Conservation (phyloP, 2,888 invertebrate genomes). For the Torymus texanus region DNA sequence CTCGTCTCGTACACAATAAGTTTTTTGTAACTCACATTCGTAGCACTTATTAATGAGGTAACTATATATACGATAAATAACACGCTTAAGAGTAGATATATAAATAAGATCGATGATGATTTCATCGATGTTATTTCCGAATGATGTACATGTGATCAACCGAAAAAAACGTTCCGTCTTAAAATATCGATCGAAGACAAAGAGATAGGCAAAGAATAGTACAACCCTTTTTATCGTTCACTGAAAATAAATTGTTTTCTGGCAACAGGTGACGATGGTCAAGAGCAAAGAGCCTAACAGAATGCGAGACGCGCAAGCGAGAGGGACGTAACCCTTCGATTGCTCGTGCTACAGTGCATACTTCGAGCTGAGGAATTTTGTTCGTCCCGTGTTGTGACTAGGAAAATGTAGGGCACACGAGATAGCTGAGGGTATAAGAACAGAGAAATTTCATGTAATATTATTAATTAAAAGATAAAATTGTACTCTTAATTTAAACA, state of each 20-base stretch:
- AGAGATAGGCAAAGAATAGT: constrained; percentile 36
- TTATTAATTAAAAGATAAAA: no score
- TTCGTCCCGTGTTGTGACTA: not conserved
- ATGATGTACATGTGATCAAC: not conserved
- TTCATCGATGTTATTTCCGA: no score
- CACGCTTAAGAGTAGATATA: no score
- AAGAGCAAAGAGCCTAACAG: constrained; percentile 70
- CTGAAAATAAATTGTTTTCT: constrained; percentile 62
- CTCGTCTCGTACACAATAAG: no score
- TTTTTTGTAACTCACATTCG: no score
- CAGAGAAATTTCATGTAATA: no score
- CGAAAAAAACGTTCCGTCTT: not conserved
- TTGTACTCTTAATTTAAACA: no score
- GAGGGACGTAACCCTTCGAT: constrained; percentile 33
- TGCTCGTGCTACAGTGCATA: not conserved
- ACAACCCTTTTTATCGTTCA: constrained; percentile 26
- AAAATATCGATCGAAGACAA: constrained; percentile 32
- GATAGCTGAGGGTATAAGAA: not conserved
- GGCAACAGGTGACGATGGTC: constrained; percentile 68
- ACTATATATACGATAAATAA: no score
- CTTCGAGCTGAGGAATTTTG: not conserved
- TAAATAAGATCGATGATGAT: no score
- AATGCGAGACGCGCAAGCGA: constrained; percentile 61
- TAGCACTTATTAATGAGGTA: no score
- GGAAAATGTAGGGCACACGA: not conserved